phyloP scores from a whole-genome alignment of 1,140 invertebrate species.

The Orchestia grillus region DNA sequence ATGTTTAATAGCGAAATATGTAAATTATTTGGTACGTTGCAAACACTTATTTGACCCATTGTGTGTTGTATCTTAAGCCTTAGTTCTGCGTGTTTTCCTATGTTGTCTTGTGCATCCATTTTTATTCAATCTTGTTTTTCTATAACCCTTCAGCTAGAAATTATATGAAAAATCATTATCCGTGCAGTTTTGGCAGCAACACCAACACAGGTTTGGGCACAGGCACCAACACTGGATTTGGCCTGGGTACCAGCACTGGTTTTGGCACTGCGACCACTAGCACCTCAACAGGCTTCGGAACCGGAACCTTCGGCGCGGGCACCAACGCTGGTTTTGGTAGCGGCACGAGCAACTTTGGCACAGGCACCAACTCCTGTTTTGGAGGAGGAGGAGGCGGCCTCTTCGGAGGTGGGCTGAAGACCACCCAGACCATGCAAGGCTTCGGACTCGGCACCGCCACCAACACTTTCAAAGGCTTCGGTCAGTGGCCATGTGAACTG shows the following conservation, averaged over 20 bases:
- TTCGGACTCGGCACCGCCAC: neutral
- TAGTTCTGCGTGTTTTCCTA: neutral
- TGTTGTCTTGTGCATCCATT: neutral
- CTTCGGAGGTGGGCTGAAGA: slow-evolving; percentile 22
- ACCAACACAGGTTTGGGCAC: slow-evolving; percentile 15
- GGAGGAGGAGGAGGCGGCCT: neutral
- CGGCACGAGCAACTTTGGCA: slow-evolving; percentile 24
- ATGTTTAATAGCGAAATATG: too few species aligned
- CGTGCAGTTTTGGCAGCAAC: neutral
- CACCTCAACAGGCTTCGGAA: neutral
- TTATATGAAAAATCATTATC: neutral
- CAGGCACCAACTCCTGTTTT: neutral
- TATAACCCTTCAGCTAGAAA: neutral
- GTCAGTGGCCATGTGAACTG: neutral
- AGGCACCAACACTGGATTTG: slow-evolving; percentile 4
- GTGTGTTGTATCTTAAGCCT: too few species aligned
- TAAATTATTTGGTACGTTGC: too few species aligned
- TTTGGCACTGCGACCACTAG: slow-evolving; percentile 4
- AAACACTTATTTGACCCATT: too few species aligned
- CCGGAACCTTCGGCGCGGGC: slow-evolving; percentile 5
- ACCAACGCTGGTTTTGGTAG: slow-evolving; percentile 1
- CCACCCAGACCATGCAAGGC: neutral
- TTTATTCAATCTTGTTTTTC: neutral
- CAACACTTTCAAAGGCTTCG: slow-evolving; percentile 44
- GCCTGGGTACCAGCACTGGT: neutral